phyloP scores from a whole-genome alignment of 1,140 invertebrate genomes.

The Caenorhabditis inopinata region DNA sequence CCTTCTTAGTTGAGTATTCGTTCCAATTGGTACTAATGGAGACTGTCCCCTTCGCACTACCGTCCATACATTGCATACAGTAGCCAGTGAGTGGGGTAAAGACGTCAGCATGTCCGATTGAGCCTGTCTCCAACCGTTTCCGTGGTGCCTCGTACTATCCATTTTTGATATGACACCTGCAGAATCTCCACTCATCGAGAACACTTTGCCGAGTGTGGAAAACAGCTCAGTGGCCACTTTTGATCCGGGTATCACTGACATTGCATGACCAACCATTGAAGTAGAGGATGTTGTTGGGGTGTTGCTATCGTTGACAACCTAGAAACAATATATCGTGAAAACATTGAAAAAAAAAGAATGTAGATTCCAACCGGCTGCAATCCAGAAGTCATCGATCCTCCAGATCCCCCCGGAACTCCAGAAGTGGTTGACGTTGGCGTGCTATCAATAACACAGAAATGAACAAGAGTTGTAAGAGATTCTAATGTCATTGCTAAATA shows the following conservation, averaged over 20 bases:
- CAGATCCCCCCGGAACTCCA: not conserved
- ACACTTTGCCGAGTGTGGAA: constrained; percentile 79
- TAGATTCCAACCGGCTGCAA: too few relatives aligned
- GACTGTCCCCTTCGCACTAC: constrained; percentile 68
- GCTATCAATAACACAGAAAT: constrained; percentile 81
- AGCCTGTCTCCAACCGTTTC: constrained; percentile 69
- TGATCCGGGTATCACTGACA: constrained; percentile 60
- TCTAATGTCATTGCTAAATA: constrained; percentile 78
- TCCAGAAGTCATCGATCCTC: too few relatives aligned
- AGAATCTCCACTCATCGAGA: constrained; percentile 63
- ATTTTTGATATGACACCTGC: not conserved
- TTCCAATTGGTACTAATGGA: constrained; percentile 31
- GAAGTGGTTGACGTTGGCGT: constrained; percentile 36
- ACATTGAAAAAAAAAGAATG: too few relatives aligned
- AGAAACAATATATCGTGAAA: too few relatives aligned
- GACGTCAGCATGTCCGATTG: constrained; percentile 77
- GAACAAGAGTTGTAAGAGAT: constrained; percentile 79
- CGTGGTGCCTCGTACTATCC: constrained; percentile 61
- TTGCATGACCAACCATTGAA: constrained; percentile 57
- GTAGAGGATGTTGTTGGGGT: constrained; percentile 32
- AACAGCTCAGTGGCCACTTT: constrained; percentile 71
- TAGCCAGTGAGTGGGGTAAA: constrained; percentile 79
- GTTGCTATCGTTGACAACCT: not conserved
- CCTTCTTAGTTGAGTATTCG: constrained; percentile 72
- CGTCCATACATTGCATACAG: constrained; percentile 79